phyloP scores from a whole-genome alignment of 2,797 vertebrate species.

The Anolis apletophallus region DNA sequence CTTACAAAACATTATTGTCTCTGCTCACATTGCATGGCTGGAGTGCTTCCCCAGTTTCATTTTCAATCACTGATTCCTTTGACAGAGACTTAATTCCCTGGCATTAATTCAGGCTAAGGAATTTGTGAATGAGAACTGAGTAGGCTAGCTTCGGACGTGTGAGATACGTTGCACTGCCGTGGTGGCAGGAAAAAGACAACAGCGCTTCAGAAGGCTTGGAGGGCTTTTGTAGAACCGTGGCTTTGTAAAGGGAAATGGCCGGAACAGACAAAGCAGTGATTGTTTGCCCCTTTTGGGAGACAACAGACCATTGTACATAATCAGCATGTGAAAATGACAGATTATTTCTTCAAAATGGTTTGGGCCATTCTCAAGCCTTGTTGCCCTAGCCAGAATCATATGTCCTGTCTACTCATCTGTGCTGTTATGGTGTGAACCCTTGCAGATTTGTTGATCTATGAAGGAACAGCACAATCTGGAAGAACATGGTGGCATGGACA shows the following conservation, averaged over 20 bases:
- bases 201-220: constrained; percentile 77
- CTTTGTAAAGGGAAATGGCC: constrained; percentile 73
- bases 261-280: constrained; percentile 68
- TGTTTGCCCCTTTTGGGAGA: constrained; percentile 63
- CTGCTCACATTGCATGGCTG: constrained; percentile 72
- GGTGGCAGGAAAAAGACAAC: constrained; percentile 87
- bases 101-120: constrained; percentile 73
- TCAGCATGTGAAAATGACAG: constrained; percentile 61
- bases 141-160: constrained; percentile 78
- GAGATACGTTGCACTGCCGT: constrained; percentile 79
- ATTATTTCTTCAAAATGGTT: constrained; percentile 52
- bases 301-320: constrained; percentile 70
- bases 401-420: background rate
- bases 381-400: background rate
- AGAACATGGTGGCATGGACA: background rate
- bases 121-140: constrained; percentile 84
- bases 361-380: constrained; percentile 40
- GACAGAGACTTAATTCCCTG: constrained; percentile 76
- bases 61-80: constrained; percentile 80
- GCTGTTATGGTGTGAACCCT: background rate
- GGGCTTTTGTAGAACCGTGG: constrained; percentile 82
- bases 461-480: background rate
- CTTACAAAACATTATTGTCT: constrained; percentile 87
- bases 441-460: background rate
- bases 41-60: constrained; percentile 75